phyloP scores from a whole-genome alignment of 2,113 vertebrate species.

The Microtus ochrogaster region DNA sequence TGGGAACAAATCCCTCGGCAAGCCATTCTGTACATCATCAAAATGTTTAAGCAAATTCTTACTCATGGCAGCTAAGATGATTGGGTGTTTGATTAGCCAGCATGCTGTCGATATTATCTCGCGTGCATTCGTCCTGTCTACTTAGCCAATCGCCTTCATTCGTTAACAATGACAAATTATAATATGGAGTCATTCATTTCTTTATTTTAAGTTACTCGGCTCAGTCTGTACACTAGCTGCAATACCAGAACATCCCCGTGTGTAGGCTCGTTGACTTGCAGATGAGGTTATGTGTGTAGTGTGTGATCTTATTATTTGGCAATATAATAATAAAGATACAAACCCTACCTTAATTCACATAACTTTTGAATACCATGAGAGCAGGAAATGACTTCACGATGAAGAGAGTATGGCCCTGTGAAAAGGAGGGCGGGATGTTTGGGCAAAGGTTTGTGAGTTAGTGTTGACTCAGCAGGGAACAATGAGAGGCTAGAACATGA shows the following conservation, averaged over 20 bases:
- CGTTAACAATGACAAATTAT: slow-evolving; percentile 83
- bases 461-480: background rate
- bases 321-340: slow-evolving; percentile 56
- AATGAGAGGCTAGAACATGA: background rate
- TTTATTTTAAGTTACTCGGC: slow-evolving; percentile 79
- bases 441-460: slow-evolving; percentile 4
- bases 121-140: slow-evolving; percentile 66
- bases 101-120: slow-evolving; percentile 71
- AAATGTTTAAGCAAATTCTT: slow-evolving; percentile 85
- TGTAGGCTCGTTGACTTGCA: slow-evolving; percentile 65
- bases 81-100: slow-evolving; percentile 75
- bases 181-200: slow-evolving; percentile 74
- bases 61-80: slow-evolving; percentile 82
- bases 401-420: background rate
- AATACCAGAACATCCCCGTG: slow-evolving; percentile 64
- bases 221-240: slow-evolving; percentile 60
- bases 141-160: slow-evolving; percentile 79
- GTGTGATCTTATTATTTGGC: slow-evolving; percentile 63
- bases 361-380: background rate
- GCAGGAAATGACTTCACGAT: background rate
- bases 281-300: slow-evolving; percentile 62
- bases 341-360: slow-evolving; percentile 29
- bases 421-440: background rate
- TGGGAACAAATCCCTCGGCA: slow-evolving; percentile 76
- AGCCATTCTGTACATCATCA: slow-evolving; percentile 82